These are phyloP conservation scores for Nyctalus aviator DNA, from an alignment of 2,797 vertebrate species.

Conservation along the genomic window DNA sequence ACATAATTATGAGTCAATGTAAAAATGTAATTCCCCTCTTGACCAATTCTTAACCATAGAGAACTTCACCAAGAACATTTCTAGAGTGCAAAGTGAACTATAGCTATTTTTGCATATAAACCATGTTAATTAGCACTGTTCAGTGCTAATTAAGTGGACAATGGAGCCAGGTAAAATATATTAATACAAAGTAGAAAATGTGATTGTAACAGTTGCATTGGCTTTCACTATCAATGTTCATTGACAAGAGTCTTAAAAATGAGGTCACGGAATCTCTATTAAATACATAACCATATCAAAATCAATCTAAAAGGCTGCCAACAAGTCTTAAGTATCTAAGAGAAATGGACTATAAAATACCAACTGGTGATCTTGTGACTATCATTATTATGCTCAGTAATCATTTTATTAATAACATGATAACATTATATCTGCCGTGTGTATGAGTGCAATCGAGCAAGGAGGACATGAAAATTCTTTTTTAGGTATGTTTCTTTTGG, in stretches of 20 bases:
- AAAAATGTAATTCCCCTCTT: conserved; percentile 64
- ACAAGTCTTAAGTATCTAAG: conserved; percentile 3
- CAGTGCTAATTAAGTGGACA: conserved; percentile 47
- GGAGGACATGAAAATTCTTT: not conserved
- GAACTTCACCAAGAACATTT: conserved; percentile 12
- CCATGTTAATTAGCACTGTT: conserved; percentile 22
- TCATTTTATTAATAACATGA: conserved; percentile 14
- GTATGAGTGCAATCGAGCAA: not conserved
- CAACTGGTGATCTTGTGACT: not conserved
- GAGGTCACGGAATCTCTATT: conserved; percentile 5
- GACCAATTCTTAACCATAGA: conserved; percentile 42
- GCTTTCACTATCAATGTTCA: conserved; percentile 3
- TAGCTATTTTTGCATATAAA: not conserved
- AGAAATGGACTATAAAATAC: conserved; percentile 23
- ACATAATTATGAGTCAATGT: conserved; percentile 41
- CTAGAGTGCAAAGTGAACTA: not conserved
- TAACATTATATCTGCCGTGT: not conserved
- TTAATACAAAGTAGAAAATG: conserved; percentile 9
- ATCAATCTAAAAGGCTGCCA: not conserved
- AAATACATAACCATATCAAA: conserved; percentile 38
- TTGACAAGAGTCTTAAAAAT: conserved; percentile 35
- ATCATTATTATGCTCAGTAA: not conserved
- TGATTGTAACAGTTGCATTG: not conserved
- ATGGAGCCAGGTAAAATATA: not conserved
- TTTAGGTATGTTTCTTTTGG: not conserved